Evolutionary conservation across 1,140 invertebrate species (phyloP).

Genomic region (Caenorhabditis briggsae): DNA sequence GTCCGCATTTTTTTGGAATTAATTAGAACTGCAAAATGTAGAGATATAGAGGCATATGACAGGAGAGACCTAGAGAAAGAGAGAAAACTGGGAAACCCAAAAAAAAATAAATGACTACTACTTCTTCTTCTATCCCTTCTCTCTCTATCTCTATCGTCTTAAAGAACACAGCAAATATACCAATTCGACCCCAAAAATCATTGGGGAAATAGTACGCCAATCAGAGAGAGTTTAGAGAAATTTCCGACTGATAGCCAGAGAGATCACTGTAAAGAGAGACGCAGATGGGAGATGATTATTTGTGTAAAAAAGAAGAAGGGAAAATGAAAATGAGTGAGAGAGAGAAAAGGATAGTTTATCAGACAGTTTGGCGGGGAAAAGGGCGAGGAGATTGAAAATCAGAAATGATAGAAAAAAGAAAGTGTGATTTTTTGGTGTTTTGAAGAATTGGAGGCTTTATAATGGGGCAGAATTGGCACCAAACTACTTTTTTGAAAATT

Average conservation of each 20-base stretch:
- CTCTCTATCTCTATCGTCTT: constrained; percentile 1
- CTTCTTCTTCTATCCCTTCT: too few relatives aligned
- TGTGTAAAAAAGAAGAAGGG: not conserved
- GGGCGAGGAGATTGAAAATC: not conserved
- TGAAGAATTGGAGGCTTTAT: too few relatives aligned
- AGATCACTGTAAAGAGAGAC: constrained; percentile 8
- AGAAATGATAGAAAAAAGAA: not conserved
- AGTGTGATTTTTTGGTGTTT: too few relatives aligned
- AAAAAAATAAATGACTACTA: constrained; percentile 36
- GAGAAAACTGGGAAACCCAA: not conserved
- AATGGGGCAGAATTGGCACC: too few relatives aligned
- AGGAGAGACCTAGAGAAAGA: not conserved
- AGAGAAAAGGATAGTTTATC: constrained; percentile 1
- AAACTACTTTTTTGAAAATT: too few relatives aligned
- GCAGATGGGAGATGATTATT: not conserved
- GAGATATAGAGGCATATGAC: not conserved
- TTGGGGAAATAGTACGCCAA: not conserved
- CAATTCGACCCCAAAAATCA: constrained; percentile 25
- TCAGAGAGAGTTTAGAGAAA: not conserved
- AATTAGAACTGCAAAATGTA: not conserved
- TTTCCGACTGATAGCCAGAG: constrained; percentile 16
- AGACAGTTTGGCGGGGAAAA: constrained; percentile 16
- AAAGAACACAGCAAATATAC: constrained; percentile 38
- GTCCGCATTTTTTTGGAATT: constrained; percentile 22
- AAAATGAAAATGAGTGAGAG: too few relatives aligned